Conservation (phyloP, 2,797 vertebrate species). For the Xyrichtys novacula region DNA sequence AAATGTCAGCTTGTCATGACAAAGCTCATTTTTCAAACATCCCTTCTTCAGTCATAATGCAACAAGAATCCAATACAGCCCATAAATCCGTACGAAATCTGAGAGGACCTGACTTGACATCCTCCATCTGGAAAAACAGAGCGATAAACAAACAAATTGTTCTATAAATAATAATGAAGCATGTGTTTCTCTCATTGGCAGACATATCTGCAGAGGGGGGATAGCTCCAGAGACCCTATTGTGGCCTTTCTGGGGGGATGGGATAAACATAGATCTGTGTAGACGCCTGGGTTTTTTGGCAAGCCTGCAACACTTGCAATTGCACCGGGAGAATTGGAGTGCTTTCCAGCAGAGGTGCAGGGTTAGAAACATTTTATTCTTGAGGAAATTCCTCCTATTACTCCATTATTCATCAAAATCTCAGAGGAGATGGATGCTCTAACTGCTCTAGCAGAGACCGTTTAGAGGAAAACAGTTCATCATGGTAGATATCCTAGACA, state of each 20-base stretch:
- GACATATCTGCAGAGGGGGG: slow-evolving; percentile 62
- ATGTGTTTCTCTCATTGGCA: slow-evolving; percentile 80
- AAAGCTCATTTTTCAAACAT: slow-evolving; percentile 75
- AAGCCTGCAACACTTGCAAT: slow-evolving; percentile 47
- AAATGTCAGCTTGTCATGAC: slow-evolving; percentile 78
- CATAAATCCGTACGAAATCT: slow-evolving; percentile 66
- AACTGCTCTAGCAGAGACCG: slow-evolving; percentile 81
- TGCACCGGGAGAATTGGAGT: slow-evolving; percentile 70
- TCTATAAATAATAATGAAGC: slow-evolving; percentile 83
- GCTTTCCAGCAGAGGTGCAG: slow-evolving; percentile 77
- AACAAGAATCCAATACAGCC: slow-evolving; percentile 68
- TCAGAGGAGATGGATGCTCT: slow-evolving; percentile 75
- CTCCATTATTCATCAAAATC: slow-evolving; percentile 83
- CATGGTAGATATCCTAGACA: slow-evolving; percentile 65
- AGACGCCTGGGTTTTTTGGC: slow-evolving; percentile 73
- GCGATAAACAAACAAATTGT: slow-evolving; percentile 83
- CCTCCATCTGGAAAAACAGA: slow-evolving; percentile 74
- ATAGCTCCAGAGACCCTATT: slow-evolving; percentile 78
- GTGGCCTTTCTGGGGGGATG: slow-evolving; percentile 68
- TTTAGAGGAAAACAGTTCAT: slow-evolving; percentile 73
- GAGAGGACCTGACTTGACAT: slow-evolving; percentile 47
- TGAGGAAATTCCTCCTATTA: slow-evolving; percentile 82
- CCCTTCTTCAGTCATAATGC: slow-evolving; percentile 49
- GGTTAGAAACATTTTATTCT: slow-evolving; percentile 83
- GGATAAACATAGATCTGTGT: slow-evolving; percentile 75